A percentile compares a stretch with the other conserved stretches of the same genome.
These are phyloP conservation scores for Odontomyia ornata DNA, from an alignment of 2,888 invertebrate genomes.

Conservation along the genomic window DNA sequence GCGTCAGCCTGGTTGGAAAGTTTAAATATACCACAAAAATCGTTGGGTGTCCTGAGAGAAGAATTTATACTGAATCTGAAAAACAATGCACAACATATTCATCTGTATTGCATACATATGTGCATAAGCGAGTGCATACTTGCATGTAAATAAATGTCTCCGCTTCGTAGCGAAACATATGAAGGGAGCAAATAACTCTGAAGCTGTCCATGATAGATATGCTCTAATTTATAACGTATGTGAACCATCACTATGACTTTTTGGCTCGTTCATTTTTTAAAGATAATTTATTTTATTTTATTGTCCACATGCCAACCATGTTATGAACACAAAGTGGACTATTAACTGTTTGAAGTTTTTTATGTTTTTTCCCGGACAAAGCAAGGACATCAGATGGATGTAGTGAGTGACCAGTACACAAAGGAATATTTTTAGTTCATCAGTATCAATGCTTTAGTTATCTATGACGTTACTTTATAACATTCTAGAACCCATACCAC, in stretches of 20 bases:
- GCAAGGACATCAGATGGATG: too few species aligned
- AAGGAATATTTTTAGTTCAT: too few species aligned
- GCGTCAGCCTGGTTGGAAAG: neutral
- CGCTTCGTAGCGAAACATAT: too few species aligned
- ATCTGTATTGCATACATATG: neutral
- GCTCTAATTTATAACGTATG: constrained; percentile 24
- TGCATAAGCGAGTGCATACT: neutral
- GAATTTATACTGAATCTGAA: neutral
- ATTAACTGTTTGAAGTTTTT: neutral
- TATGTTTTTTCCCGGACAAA: too few species aligned
- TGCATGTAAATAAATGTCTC: neutral
- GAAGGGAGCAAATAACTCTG: neutral
- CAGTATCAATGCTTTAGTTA: too few species aligned
- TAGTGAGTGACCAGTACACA: too few species aligned
- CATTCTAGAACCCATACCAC: too few species aligned
- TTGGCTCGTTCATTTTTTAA: neutral
- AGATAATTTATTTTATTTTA: constrained; percentile 25
- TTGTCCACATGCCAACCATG: neutral
- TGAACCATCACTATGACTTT: neutral
- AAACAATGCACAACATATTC: neutral
- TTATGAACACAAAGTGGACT: neutral
- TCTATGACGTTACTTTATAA: too few species aligned
- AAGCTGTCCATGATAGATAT: constrained; percentile 18
- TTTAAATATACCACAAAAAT: constrained; percentile 16
- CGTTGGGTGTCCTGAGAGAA: neutral